phyloP scores from a whole-genome alignment of 2,888 invertebrate species.

The Apodemia duryi region DNA sequence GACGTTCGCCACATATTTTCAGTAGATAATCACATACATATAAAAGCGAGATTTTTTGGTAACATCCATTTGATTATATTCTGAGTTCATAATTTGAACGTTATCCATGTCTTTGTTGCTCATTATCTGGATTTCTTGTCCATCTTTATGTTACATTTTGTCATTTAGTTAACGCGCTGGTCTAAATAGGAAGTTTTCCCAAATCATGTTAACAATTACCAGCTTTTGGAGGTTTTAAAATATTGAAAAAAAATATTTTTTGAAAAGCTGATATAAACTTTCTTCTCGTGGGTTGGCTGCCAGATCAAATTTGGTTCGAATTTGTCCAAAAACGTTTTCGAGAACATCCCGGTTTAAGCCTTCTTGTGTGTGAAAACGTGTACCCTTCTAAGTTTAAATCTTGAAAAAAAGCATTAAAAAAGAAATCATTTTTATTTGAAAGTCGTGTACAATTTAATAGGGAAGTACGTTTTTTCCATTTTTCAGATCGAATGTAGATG shows the following conservation, averaged over 20 bases:
- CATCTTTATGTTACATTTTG: background rate
- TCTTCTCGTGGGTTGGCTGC: background rate
- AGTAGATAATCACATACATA: conserved; percentile 14
- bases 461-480: too few species aligned
- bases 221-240: conserved; percentile 21
- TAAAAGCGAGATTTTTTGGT: conserved; percentile 22
- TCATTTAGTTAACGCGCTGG: background rate
- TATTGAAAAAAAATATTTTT: conserved; percentile 17
- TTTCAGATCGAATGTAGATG: too few species aligned
- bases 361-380: too few species aligned
- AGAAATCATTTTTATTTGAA: too few species aligned
- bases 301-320: too few species aligned
- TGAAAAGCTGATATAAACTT: conserved; percentile 22
- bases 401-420: too few species aligned
- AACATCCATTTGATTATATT: conserved; percentile 22
- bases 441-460: too few species aligned
- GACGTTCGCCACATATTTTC: conserved; percentile 17
- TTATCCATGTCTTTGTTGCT: conserved; percentile 2
- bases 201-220: conserved; percentile 6
- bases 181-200: background rate
- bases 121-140: background rate
- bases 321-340: too few species aligned
- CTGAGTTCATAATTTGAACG: conserved; percentile 19
- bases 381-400: too few species aligned
- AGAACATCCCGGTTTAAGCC: too few species aligned